A percentile compares a stretch with the other conserved stretches of the same genome.
Evolutionary conservation across 2,113 vertebrate genomes (phyloP).

Genomic region (Scatophagus argus): DNA sequence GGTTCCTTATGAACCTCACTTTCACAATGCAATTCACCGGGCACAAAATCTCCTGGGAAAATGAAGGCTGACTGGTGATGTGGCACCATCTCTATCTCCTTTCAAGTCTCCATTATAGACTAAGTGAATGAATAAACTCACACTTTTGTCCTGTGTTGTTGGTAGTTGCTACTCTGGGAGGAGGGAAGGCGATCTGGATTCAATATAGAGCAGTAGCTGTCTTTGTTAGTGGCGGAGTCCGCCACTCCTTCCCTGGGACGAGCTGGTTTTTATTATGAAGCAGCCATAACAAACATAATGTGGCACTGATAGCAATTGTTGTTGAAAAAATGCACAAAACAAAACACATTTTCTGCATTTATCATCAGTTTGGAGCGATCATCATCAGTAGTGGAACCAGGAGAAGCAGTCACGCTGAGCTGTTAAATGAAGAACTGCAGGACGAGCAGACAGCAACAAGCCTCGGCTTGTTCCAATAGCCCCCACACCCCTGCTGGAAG

Average conservation of each 20-base stretch:
- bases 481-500: too few relatives aligned
- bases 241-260: neutral
- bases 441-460: neutral
- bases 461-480: too few relatives aligned
- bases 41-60: too few relatives aligned
- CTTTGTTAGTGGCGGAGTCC: neutral
- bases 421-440: neutral
- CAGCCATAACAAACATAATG: neutral
- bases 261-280: neutral
- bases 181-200: too few relatives aligned
- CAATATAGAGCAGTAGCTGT: neutral
- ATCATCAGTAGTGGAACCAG: neutral
- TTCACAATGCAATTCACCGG: too few relatives aligned
- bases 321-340: neutral
- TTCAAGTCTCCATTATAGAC: too few relatives aligned
- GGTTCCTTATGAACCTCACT: too few relatives aligned
- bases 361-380: neutral
- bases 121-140: too few relatives aligned
- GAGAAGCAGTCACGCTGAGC: neutral
- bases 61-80: too few relatives aligned
- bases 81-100: too few relatives aligned
- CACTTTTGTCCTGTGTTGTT: too few relatives aligned
- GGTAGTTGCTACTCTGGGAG: too few relatives aligned
- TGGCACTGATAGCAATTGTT: neutral
- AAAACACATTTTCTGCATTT: neutral